A percentile compares a stretch with the other conserved stretches of the same genome.
Conservation (phyloP, 1,140 invertebrate species). For the Drosophila prosaltans region DNA sequence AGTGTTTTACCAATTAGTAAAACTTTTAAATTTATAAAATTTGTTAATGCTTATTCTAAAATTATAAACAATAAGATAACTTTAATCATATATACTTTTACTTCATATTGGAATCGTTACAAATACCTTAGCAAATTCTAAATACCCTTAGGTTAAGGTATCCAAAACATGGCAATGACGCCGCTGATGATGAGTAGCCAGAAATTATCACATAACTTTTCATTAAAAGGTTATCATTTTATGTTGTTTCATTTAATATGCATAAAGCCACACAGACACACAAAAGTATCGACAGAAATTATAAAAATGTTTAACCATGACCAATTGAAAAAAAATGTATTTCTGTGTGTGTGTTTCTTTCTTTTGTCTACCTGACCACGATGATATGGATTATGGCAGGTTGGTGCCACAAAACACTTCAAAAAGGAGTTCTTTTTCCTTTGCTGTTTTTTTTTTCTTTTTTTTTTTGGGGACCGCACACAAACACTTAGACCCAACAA, state of each 20-base stretch:
- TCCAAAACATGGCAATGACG: conserved; percentile 1
- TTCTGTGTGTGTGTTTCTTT: background rate
- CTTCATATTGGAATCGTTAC: too few species aligned
- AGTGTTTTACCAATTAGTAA: too few species aligned
- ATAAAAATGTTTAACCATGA: conserved; percentile 19
- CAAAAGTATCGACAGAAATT: background rate
- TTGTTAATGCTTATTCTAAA: too few species aligned
- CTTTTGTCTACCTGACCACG: conserved; percentile 18
- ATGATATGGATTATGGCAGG: conserved; percentile 12
- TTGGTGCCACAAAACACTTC: conserved; percentile 9
- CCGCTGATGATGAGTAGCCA: conserved; percentile 18
- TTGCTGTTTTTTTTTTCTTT: background rate
- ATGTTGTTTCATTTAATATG: conserved; percentile 9
- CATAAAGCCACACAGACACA: conserved; percentile 6
- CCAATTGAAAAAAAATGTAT: conserved; percentile 13
- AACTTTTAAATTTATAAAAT: too few species aligned
- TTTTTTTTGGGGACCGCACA: background rate
- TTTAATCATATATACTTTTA: too few species aligned
- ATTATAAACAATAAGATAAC: too few species aligned
- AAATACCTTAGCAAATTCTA: too few species aligned
- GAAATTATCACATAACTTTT: conserved; percentile 23
- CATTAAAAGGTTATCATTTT: conserved; percentile 12
- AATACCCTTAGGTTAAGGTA: background rate
- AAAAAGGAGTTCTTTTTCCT: conserved; percentile 9
- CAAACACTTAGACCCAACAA: background rate